These are phyloP conservation scores for Noctua fimbriata DNA, from an alignment of 2,888 invertebrate genomes.

Conservation along the genomic window DNA sequence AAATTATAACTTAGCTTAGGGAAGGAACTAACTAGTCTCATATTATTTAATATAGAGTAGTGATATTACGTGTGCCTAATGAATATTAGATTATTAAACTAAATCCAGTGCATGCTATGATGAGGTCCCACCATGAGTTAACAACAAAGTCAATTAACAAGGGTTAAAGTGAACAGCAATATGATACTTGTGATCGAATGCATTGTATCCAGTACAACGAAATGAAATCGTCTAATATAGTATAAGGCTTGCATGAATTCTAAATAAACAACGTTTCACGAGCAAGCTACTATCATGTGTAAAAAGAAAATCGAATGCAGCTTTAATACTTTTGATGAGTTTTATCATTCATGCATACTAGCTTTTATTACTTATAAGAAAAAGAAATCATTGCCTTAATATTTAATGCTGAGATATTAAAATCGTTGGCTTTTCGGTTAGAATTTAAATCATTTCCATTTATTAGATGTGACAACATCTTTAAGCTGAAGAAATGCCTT, in stretches of 20 bases:
- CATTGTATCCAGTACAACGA: constrained; percentile 69
- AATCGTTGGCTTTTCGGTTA: constrained; percentile 55
- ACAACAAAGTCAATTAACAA: constrained; percentile 63
- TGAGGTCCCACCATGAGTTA: constrained; percentile 54
- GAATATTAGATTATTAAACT: constrained; percentile 74
- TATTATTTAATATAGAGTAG: constrained; percentile 87
- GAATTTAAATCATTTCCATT: constrained; percentile 49
- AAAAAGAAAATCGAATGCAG: constrained; percentile 59
- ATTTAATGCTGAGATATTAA: constrained; percentile 59
- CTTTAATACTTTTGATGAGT: constrained; percentile 53
- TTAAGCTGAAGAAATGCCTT: constrained; percentile 72
- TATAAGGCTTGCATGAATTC: constrained; percentile 50
- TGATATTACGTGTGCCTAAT: constrained; percentile 89
- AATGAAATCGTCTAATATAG: constrained; percentile 55
- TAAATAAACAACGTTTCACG: constrained; percentile 39
- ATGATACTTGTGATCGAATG: constrained; percentile 50
- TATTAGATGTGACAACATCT: constrained; percentile 29
- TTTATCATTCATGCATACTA: constrained; percentile 65
- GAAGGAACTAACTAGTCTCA: constrained; percentile 90
- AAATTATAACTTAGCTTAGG: constrained; percentile 85
- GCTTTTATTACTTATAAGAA: constrained; percentile 61
- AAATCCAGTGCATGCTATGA: constrained; percentile 67
- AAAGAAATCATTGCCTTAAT: constrained; percentile 67
- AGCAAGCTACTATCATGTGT: constrained; percentile 40
- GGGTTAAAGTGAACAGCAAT: constrained; percentile 32